Evolutionary conservation across 2,113 vertebrate genomes (phyloP).

Genomic region (Pseudopipra pipra): DNA sequence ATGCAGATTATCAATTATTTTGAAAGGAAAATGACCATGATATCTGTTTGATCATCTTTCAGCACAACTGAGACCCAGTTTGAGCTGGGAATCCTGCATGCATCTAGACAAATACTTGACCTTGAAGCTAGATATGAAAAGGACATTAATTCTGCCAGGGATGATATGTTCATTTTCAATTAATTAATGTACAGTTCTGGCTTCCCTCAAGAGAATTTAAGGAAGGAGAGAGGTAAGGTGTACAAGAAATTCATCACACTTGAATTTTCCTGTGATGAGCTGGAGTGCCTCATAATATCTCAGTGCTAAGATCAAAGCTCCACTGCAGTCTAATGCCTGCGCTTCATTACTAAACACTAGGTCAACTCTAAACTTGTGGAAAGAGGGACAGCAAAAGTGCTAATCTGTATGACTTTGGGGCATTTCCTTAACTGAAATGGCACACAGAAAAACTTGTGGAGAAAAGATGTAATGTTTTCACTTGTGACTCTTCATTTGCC

Average conservation of each 20-base stretch:
- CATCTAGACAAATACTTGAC: neutral
- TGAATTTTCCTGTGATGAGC: neutral
- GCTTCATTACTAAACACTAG: neutral
- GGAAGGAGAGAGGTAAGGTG: neutral
- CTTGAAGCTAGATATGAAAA: neutral
- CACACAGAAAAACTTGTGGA: neutral
- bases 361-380: neutral
- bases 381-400: neutral
- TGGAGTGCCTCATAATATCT: neutral
- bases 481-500: neutral
- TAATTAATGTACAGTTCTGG: neutral
- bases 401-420: neutral
- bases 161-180: neutral
- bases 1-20: neutral
- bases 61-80: neutral
- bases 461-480: neutral
- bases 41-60: neutral
- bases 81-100: neutral
- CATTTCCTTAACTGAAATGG: neutral
- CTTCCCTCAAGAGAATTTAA: neutral
- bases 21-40: neutral
- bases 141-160: neutral
- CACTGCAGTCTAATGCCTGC: fast-evolving
- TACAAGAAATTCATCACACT: neutral
- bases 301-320: neutral